Base-by-base conservation (phyloP, 2,113 vertebrate species). In the Leiothrix lutea region DNA sequence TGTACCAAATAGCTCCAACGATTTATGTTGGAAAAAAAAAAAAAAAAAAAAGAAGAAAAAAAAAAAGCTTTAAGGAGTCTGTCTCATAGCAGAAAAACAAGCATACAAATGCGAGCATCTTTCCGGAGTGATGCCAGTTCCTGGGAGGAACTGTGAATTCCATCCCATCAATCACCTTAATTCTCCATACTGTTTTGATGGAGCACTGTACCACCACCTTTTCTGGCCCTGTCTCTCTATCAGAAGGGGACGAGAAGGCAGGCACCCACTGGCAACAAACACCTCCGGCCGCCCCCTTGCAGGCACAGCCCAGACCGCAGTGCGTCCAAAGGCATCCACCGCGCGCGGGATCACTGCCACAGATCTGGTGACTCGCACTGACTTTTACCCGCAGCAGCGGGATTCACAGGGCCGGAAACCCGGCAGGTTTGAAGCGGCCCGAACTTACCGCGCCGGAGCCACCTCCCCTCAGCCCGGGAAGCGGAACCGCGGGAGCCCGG, bases 1-100 rank as follows among this genome's bases (percentile, higher is more conserved):
- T 22, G 2, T 4, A 80, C 25, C 28, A 33, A 31, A 17, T 33
- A 17, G 29, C 15, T 54, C 20, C 16, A 74, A 26, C 2, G 5
- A 47, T 22, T 33, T 9, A 50, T 3, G 2, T 18, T 4, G 26
- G 36, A 31, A 6, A 0, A 1, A 3, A 23, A 23, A 24, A 35
- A 12, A 21, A 19, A 9, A 51, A 12, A 17, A 24, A 28, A 40
- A 14, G 0, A 22, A 24, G 35, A 17, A 1, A 35, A 17, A 21
- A 19, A 9, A 51, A 14, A 17, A 36, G 9, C 1, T 5, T 10
- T 72, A 48, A 26, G 18, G 40, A 50, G 8, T 6, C 40, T 35
- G 22, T 17, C 9, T 58, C 31, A 8, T 0, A 33, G 24, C 1
- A 53, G 6, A 50, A 80, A 58, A 19, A 60, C 2, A 33, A 36